phyloP scores from a whole-genome alignment of 2,113 vertebrate species.

The Rhipidura dahli region DNA sequence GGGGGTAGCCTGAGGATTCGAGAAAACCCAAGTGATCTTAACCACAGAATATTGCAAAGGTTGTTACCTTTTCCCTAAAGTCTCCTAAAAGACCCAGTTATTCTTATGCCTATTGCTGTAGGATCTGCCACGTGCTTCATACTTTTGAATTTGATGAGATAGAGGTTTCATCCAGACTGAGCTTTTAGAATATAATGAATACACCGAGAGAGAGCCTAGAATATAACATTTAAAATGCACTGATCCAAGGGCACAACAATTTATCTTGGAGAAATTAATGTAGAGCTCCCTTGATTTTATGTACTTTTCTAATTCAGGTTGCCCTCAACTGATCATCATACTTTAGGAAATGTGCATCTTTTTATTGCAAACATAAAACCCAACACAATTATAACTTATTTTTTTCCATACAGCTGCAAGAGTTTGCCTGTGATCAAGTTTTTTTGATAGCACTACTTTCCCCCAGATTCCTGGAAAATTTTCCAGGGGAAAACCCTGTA shows the following conservation, averaged over 20 bases:
- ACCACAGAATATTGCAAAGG: not conserved
- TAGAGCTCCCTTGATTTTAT: not conserved
- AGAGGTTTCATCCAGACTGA: not conserved
- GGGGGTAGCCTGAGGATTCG: not conserved
- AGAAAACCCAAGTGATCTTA: accelerated
- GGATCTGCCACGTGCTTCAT: not conserved
- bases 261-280: not conserved
- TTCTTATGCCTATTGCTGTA: not conserved
- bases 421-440: not conserved
- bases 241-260: not conserved
- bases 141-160: not conserved
- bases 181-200: not conserved
- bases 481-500: not conserved
- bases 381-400: not conserved
- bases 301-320: not conserved
- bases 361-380: not conserved
- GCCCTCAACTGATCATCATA: not conserved
- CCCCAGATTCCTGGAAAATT: not conserved
- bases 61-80: not conserved
- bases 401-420: not conserved
- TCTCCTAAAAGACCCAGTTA: accelerated
- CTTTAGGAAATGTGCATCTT: not conserved
- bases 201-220: not conserved
- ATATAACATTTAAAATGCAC: not conserved
- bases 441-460: not conserved